Evolutionary conservation across 2,888 invertebrate species (phyloP), one percentile per base, ranked within the genome.

Genomic region (Ichneumoninae sp.): DNA sequence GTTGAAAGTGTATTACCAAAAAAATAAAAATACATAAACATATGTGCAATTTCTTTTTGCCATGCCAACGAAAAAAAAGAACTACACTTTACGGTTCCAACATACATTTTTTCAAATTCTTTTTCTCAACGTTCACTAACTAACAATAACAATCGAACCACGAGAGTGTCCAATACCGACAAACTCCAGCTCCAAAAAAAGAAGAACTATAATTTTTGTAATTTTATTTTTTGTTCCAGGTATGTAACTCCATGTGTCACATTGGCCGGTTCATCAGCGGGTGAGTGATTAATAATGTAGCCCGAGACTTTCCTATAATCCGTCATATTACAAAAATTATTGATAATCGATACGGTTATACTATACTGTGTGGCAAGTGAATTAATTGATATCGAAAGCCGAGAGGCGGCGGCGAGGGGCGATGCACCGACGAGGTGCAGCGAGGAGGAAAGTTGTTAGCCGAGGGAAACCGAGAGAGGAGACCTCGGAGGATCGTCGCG

Each of bases 361-460:
- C 3, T 10, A 65, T 8, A 19, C 3, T 7, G 72, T 10, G 47
- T 33, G 44, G 47, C 13, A 44, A 62, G 50, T 40, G 68, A 68
- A 72, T 76, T 80, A 82, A 85, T 82, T 82, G 80, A 79, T 70
- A 80, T 57, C 60, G 76, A 79, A 44, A 54, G 70, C 52, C 40
- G 65, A 30, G 52, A 72, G 30, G 66, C 57, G 4, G 50, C 40
- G 44, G 54, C n/a, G 19, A 36, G 50, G 22, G 44, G 57, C 52
- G 36, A 30, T 19, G 54, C 60, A 26, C 44, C 40, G 40, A 19
- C 33, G 66, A 7, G 13, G 22, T 4, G 33, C 30, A 69, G 62
- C 22, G 62, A n/a, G 44, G 52, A 70, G 71, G 62, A 85, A 85
- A 85, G 81, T 84, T 82, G 76, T 72, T 16, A 16, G 60, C 68